Base-by-base conservation (phyloP, 1,140 invertebrate species). In the Ectropis grisescens region DNA sequence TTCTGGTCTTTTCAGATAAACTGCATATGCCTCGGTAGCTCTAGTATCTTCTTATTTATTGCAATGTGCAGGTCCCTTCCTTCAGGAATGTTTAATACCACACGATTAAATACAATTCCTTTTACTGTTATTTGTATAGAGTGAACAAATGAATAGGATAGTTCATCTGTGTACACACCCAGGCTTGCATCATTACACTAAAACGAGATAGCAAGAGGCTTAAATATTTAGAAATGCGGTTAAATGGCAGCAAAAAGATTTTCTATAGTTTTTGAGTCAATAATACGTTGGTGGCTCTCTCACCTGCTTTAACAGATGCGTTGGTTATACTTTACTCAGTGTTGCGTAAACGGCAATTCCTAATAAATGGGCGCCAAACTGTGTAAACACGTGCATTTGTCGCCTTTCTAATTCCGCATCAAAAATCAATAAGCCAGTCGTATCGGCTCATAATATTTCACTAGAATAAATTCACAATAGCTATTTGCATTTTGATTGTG, bases 81-180 rank as follows among this genome's bases (percentile, higher is more conserved):
- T n/a, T n/a, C n/a, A n/a, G n/a, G n/a, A n/a, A n/a, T n/a, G n/a
- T n/a, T n/a, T n/a, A n/a, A n/a, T n/a, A n/a, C n/a, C n/a, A n/a
- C n/a, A n/a, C n/a, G n/a, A n/a, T n/a, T n/a, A n/a, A n/a, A n/a
- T n/a, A n/a, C n/a, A n/a, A n/a, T n/a, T n/a, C n/a, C n/a, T n/a
- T n/a, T n/a, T n/a, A n/a, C n/a, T n/a, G n/a, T n/a, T n/a, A n/a
- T n/a, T n/a, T n/a, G n/a, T n/a, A n/a, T n/a, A n/a, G n/a, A n/a
- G n/a, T n/a, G n/a, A n/a, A n/a, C n/a, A n/a, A n/a, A n/a, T n/a
- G n/a, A n/a, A n/a, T n/a, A n/a, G n/a, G n/a, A 54, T 33, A 49
- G 43, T 52, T 33, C 58, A 58, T 52, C 56, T 67, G 62, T 55
- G 53, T 52, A 61, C 58, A 68, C 54, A 58, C 49, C 37, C 44